A percentile compares a stretch with the other conserved stretches of the same genome.
Conservation (phyloP, 1,140 invertebrate species). For the Sycophila sp. region DNA sequence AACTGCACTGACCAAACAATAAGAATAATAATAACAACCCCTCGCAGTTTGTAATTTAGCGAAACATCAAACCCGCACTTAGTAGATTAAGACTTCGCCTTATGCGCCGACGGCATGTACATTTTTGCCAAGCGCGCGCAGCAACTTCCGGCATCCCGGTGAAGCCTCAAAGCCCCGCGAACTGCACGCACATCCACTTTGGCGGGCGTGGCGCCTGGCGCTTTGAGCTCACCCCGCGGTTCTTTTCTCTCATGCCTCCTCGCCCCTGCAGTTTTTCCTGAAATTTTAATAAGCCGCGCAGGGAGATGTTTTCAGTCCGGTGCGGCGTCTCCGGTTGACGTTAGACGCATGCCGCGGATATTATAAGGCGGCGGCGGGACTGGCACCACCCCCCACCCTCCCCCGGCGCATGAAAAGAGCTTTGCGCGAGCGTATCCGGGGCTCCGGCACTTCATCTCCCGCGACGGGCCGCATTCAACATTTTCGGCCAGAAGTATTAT, state of each 20-base stretch:
- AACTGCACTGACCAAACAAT: too few relatives aligned
- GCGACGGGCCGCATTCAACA: too few relatives aligned
- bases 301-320: conserved; percentile 1
- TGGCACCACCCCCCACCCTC: too few relatives aligned
- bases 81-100: too few relatives aligned
- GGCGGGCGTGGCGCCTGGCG: neutral
- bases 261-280: conserved; percentile 37
- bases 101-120: too few relatives aligned
- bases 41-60: too few relatives aligned
- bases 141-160: neutral
- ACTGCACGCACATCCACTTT: neutral
- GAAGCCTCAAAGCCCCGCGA: neutral
- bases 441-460: neutral
- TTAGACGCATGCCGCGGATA: neutral
- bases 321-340: neutral
- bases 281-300: conserved; percentile 43
- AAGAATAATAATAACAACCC: too few relatives aligned
- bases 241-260: conserved; percentile 16
- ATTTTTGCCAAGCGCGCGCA: neutral
- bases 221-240: too few relatives aligned
- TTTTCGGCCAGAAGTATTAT: too few relatives aligned
- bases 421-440: neutral
- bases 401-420: too few relatives aligned
- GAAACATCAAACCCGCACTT: too few relatives aligned
- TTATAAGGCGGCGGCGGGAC: neutral